Evolutionary conservation across 2,797 vertebrate genomes (phyloP).

Genomic region (Liparis tanakae): DNA sequence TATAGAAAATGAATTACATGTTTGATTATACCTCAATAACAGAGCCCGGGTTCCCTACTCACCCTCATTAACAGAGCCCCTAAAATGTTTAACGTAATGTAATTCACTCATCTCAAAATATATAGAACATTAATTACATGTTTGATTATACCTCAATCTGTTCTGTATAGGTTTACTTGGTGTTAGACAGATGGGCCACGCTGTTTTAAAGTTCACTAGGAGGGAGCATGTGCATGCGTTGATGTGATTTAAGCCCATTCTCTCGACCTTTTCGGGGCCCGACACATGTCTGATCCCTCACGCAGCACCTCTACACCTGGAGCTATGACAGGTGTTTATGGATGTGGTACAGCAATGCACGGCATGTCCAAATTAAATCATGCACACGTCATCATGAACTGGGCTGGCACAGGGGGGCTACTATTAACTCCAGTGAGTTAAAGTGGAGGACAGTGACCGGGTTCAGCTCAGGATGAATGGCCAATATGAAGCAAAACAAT

Average conservation of each 20-base stretch:
- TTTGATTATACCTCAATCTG: too few relatives aligned
- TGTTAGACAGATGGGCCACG: too few relatives aligned
- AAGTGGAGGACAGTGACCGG: slow-evolving; percentile 41
- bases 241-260: not conserved
- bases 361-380: slow-evolving; percentile 21
- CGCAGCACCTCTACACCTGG: not conserved
- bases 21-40: too few relatives aligned
- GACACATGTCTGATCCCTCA: not conserved
- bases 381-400: slow-evolving; percentile 44
- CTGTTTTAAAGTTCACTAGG: not conserved
- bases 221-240: not conserved
- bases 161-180: too few relatives aligned
- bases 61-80: too few relatives aligned
- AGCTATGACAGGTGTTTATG: slow-evolving; percentile 1
- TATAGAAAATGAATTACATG: too few relatives aligned
- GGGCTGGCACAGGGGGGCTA: slow-evolving; percentile 32
- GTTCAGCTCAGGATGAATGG: slow-evolving; percentile 61
- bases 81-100: too few relatives aligned
- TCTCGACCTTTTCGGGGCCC: not conserved
- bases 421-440: slow-evolving; percentile 33
- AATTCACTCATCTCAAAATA: too few relatives aligned
- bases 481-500: slow-evolving; percentile 61
- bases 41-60: too few relatives aligned
- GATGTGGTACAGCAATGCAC: slow-evolving; percentile 17
- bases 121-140: too few relatives aligned